phyloP scores from a whole-genome alignment of 2,113 vertebrate genomes.

The Mirza zaza region DNA sequence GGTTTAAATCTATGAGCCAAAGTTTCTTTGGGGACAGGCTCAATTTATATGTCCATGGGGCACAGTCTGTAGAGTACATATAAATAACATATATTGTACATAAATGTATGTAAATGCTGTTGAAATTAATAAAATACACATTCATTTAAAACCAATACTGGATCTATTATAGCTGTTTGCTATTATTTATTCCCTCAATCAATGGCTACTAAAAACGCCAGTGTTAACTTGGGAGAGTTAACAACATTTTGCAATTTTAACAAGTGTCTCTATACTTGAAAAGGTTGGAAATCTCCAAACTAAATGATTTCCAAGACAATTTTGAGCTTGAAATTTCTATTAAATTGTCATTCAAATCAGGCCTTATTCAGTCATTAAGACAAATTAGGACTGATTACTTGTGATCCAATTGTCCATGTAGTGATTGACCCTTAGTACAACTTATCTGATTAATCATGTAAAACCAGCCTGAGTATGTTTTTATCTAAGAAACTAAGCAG shows the following conservation, averaged over 20 bases:
- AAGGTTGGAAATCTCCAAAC: neutral
- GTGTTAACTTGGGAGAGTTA: neutral
- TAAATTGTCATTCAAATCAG: conserved; percentile 23
- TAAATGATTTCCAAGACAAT: neutral
- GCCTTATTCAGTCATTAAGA: neutral
- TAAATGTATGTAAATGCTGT: neutral
- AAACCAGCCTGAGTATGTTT: conserved; percentile 1
- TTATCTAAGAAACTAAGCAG: conserved; percentile 31
- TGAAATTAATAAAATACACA: conserved; percentile 17
- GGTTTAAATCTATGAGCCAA: neutral
- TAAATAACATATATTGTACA: conserved; percentile 1
- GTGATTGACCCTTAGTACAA: neutral
- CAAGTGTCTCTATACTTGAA: neutral
- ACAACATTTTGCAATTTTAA: neutral
- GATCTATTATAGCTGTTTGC: conserved; percentile 8
- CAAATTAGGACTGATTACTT: neutral
- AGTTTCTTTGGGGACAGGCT: neutral
- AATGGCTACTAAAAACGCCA: neutral
- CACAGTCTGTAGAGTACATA: neutral
- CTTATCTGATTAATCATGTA: conserved; percentile 13
- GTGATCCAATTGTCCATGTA: neutral
- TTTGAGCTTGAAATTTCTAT: conserved; percentile 28
- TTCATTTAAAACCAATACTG: neutral
- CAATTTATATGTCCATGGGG: neutral
- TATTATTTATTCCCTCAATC: conserved; percentile 38